phyloP scores from a whole-genome alignment of 2,888 invertebrate genomes.

The Dioctria rufipes region DNA sequence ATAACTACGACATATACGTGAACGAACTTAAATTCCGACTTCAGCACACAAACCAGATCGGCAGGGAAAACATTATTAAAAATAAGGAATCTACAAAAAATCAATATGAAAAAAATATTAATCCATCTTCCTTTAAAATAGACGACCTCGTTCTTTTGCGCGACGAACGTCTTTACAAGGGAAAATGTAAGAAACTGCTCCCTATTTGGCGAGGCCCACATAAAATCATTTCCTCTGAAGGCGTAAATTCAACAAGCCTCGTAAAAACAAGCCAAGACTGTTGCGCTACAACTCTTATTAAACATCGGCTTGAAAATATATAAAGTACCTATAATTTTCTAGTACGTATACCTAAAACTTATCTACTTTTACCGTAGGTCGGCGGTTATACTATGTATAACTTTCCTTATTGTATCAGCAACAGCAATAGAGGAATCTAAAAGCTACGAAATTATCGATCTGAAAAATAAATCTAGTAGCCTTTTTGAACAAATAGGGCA shows the following conservation, averaged over 20 bases:
- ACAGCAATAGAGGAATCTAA: too few relatives aligned
- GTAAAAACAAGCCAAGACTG: neutral
- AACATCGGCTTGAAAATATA: neutral
- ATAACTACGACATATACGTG: neutral
- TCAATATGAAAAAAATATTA: too few relatives aligned
- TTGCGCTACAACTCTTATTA: neutral
- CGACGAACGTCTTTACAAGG: too few relatives aligned
- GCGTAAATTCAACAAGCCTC: neutral
- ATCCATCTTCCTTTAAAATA: too few relatives aligned
- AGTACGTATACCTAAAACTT: neutral
- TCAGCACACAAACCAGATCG: too few relatives aligned
- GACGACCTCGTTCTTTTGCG: too few relatives aligned
- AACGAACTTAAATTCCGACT: neutral
- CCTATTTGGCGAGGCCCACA: too few relatives aligned
- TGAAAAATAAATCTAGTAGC: neutral
- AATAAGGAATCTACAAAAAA: neutral
- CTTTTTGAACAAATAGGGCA: neutral
- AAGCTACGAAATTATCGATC: too few relatives aligned
- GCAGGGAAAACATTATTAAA: too few relatives aligned
- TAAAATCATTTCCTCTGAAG: neutral
- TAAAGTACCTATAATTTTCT: neutral
- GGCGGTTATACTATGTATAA: neutral
- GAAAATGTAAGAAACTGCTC: too few relatives aligned
- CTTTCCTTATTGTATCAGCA: neutral
- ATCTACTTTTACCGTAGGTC: neutral